A percentile compares a stretch with the other conserved stretches of the same genome.
Conservation (phyloP, 2,888 invertebrate species). For the Hecatera dysodea region DNA sequence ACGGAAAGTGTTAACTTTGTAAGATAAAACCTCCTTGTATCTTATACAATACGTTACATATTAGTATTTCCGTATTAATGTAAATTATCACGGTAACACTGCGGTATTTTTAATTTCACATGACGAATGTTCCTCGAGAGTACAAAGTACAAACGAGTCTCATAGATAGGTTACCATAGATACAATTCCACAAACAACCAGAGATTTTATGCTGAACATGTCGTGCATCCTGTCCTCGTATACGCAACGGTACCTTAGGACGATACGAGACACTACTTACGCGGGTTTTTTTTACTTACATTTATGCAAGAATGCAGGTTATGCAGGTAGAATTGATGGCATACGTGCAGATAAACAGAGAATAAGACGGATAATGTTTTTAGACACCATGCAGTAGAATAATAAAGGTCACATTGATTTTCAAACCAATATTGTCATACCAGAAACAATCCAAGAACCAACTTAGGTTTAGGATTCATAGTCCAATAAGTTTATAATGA, state of each 20-base stretch:
- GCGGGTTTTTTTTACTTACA: conserved; percentile 14
- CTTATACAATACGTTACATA: background rate
- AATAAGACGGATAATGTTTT: background rate
- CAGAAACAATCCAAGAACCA: background rate
- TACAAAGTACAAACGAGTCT: conserved; percentile 25
- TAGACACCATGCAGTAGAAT: background rate
- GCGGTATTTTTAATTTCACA: background rate
- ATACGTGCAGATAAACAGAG: background rate
- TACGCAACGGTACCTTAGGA: conserved; percentile 61
- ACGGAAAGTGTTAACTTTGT: conserved; percentile 39
- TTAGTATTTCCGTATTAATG: conserved; percentile 5
- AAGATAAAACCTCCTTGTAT: conserved; percentile 20
- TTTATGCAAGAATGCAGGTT: conserved; percentile 26
- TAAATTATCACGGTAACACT: background rate
- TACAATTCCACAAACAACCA: conserved; percentile 56
- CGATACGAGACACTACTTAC: conserved; percentile 32
- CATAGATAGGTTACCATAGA: conserved; percentile 34
- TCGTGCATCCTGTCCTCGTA: conserved; percentile 57
- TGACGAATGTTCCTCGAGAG: background rate
- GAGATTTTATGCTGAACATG: conserved; percentile 61
- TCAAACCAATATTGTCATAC: background rate
- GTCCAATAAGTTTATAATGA: too few species aligned
- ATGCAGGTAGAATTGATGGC: conserved; percentile 8
- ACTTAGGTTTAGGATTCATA: too few species aligned
- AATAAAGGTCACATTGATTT: too few species aligned